Conservation (phyloP, 2,797 vertebrate genomes). For the Rhabdomys pumilio region DNA sequence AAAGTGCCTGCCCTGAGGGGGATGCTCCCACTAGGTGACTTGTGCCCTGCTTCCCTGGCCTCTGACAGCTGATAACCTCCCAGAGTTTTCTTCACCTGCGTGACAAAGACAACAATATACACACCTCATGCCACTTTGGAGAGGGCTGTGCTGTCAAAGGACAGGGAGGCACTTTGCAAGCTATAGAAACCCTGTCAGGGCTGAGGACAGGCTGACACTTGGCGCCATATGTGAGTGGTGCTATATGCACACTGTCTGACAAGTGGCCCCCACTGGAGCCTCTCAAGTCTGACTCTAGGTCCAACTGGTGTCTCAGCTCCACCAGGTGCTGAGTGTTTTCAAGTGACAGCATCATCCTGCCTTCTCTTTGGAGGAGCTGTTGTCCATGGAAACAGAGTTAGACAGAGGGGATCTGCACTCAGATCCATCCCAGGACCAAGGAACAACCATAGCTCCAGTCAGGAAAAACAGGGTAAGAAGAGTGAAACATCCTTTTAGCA, state of each 20-base stretch:
- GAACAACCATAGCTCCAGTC: neutral
- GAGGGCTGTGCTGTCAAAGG: neutral
- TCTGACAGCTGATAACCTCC: neutral
- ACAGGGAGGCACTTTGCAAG: neutral
- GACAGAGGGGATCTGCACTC: neutral
- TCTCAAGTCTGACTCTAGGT: neutral
- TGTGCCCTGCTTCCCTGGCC: neutral
- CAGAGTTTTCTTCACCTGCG: neutral
- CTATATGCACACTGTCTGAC: neutral
- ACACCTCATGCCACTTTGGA: accelerated
- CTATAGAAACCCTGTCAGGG: accelerated
- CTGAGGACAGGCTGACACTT: neutral
- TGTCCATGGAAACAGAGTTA: neutral
- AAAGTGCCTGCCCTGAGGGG: neutral
- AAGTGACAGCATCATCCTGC: neutral
- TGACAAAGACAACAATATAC: accelerated
- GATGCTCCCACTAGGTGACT: neutral
- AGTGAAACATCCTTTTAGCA: accelerated
- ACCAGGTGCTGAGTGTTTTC: neutral
- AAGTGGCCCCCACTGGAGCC: neutral
- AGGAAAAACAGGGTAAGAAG: neutral
- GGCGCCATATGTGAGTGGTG: neutral
- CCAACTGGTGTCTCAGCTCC: too few relatives aligned
- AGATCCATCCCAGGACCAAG: neutral
- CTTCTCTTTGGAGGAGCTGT: neutral